phyloP scores from a whole-genome alignment of 2,888 invertebrate genomes.

The Tetranychus truncatus region DNA sequence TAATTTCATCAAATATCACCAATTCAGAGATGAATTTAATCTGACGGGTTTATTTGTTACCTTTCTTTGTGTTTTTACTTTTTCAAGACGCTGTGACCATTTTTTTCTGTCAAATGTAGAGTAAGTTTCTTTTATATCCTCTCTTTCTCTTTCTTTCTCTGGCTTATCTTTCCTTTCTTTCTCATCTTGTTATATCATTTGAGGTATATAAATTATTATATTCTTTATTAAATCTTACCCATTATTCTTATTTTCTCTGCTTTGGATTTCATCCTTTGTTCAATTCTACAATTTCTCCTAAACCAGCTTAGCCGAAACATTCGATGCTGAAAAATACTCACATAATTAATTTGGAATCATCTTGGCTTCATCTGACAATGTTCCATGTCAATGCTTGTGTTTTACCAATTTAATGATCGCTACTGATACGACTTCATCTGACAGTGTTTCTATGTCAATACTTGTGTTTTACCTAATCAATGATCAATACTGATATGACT shows the following conservation, averaged over 20 bases:
- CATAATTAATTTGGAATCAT: background rate
- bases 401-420: too few species aligned
- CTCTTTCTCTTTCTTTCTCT: conserved; percentile 3
- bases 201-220: too few species aligned
- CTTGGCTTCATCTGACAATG: background rate
- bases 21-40: too few species aligned
- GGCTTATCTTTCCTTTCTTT: background rate
- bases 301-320: background rate
- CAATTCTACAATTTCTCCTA: background rate
- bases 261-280: background rate
- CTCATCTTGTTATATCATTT: background rate
- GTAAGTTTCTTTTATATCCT: background rate
- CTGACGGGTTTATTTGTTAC: too few species aligned
- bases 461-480: too few species aligned
- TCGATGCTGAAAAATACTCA: background rate
- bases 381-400: background rate
- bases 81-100: background rate
- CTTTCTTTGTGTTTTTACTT: background rate
- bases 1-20: too few species aligned
- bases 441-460: too few species aligned
- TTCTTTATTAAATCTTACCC: background rate
- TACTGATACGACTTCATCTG: too few species aligned
- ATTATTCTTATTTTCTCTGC: background rate
- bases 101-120: background rate
- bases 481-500: too few species aligned